Percentiles rank a stretch among this genome's conserved stretches.
phyloP scores from a whole-genome alignment of 2,113 vertebrate genomes.

The Condylura cristata region DNA sequence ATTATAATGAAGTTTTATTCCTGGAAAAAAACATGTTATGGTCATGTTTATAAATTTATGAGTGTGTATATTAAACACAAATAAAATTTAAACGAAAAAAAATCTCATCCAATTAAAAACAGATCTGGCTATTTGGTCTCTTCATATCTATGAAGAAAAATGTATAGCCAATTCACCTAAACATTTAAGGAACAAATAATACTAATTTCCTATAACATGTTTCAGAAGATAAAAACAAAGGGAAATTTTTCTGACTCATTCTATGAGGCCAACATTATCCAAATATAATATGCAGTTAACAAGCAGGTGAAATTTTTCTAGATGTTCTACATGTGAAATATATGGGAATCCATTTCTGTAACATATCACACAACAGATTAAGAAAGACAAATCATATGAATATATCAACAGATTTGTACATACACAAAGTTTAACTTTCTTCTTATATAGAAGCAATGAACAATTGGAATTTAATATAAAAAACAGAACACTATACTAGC shows the following conservation, averaged over 20 bases:
- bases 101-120: background rate
- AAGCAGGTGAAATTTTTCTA: background rate
- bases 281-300: background rate
- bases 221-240: background rate
- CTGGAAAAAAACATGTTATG: background rate
- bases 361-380: background rate
- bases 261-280: background rate
- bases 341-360: conserved; percentile 6
- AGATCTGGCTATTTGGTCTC: background rate
- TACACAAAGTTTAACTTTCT: background rate
- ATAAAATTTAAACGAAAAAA: background rate
- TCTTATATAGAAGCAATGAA: background rate
- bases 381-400: background rate
- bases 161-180: background rate
- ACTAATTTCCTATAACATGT: background rate
- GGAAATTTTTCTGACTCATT: background rate
- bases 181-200: background rate
- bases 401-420: background rate
- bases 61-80: background rate
- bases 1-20: background rate
- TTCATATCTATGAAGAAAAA: background rate
- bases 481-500: background rate
- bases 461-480: background rate
- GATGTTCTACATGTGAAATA: background rate
- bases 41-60: background rate